phyloP scores from a whole-genome alignment of 2,888 invertebrate genomes.

The Heteromyza rotundicornis region DNA sequence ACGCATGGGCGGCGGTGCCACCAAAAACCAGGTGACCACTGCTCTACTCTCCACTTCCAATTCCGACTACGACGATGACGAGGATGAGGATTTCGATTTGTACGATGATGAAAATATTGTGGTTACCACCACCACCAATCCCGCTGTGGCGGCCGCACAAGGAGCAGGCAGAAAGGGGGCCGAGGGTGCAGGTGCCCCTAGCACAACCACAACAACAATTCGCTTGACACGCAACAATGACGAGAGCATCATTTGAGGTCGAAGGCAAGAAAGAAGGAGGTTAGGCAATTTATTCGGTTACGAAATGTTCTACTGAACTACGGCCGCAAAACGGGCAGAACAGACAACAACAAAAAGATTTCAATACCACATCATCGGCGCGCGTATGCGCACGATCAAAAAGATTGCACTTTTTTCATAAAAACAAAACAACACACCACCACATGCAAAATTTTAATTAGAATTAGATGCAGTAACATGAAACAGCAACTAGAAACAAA shows the following conservation, averaged over 20 bases:
- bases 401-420: too few species aligned
- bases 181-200: constrained; percentile 24
- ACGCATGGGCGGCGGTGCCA: constrained; percentile 63
- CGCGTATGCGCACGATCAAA: too few species aligned
- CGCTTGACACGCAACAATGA: constrained; percentile 56
- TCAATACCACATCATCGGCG: too few species aligned
- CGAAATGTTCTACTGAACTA: constrained; percentile 52
- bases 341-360: too few species aligned
- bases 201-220: constrained; percentile 47
- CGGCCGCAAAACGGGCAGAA: too few species aligned
- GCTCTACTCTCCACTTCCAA: constrained; percentile 71
- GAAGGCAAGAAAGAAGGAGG: constrained; percentile 24
- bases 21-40: constrained; percentile 65
- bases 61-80: constrained; percentile 61
- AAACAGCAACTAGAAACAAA: neutral
- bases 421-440: too few species aligned
- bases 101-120: constrained; percentile 62
- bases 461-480: too few species aligned
- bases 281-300: constrained; percentile 41
- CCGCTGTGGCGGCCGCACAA: constrained; percentile 3
- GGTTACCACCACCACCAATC: constrained; percentile 50
- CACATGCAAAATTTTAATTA: too few species aligned
- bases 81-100: constrained; percentile 61
- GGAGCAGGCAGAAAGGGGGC: neutral
- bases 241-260: constrained; percentile 63